phyloP scores from a whole-genome alignment of 2,888 invertebrate species.

The Acrobeloides nanus region DNA sequence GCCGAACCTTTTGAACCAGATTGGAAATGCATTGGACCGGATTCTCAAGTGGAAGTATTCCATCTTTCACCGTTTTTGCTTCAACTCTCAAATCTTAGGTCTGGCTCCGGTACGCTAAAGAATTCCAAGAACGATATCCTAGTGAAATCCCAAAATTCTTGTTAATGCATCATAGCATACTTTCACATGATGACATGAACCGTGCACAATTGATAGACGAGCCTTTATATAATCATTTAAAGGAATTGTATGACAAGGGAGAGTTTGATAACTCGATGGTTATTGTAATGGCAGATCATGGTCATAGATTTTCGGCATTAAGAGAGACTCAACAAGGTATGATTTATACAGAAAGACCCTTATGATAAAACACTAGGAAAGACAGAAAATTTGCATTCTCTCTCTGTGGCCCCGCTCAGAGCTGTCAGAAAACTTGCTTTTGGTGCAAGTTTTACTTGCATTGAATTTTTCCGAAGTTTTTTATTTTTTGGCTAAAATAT shows the following conservation, averaged over 20 bases:
- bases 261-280: conserved; percentile 72
- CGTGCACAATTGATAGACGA: conserved; percentile 61
- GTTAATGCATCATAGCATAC: conserved; percentile 79
- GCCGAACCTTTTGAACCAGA: conserved; percentile 45
- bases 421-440: too few species aligned
- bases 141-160: conserved; percentile 68
- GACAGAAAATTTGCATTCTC: too few species aligned
- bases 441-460: too few species aligned
- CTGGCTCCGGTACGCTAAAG: conserved; percentile 55
- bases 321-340: conserved; percentile 75
- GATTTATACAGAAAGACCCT: too few species aligned
- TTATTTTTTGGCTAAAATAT: too few species aligned
- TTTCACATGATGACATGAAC: conserved; percentile 79
- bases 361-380: too few species aligned
- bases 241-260: conserved; percentile 56
- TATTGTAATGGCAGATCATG: conserved; percentile 86
- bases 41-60: conserved; percentile 63
- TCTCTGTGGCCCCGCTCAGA: too few species aligned
- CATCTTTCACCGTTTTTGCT: neutral
- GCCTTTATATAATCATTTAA: conserved; percentile 31
- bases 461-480: too few species aligned
- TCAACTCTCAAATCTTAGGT: conserved; percentile 18
- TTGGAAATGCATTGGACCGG: conserved; percentile 67
- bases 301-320: conserved; percentile 73
- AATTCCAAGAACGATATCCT: conserved; percentile 63